Conservation (phyloP, 2,797 vertebrate species). For the Pseudochirops corinnae region DNA sequence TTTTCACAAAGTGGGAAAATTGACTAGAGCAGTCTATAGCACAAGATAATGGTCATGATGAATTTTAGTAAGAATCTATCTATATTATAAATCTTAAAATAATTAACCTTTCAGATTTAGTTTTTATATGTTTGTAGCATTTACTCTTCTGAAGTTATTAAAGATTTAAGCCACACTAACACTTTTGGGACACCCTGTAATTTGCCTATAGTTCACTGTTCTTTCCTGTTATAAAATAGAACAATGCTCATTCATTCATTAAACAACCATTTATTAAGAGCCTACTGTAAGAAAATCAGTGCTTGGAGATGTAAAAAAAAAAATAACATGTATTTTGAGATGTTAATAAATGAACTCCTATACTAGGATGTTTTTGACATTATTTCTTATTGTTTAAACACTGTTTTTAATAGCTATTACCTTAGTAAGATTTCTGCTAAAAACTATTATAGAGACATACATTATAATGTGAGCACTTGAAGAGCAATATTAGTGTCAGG, state of each 20-base stretch:
- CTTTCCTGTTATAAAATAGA: conserved; percentile 24
- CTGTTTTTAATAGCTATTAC: conserved; percentile 11
- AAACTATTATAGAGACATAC: background rate
- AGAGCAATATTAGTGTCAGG: background rate
- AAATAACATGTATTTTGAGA: background rate
- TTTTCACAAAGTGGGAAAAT: background rate
- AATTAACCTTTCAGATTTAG: background rate
- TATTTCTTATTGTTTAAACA: conserved; percentile 4
- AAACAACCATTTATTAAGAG: background rate
- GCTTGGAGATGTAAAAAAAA: background rate
- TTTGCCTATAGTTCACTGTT: conserved; percentile 1
- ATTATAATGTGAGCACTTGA: background rate
- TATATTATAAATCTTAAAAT: background rate
- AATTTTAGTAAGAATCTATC: background rate
- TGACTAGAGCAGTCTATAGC: background rate
- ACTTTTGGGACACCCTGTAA: background rate
- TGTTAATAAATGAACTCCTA: background rate
- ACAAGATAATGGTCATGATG: background rate
- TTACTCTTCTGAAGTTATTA: background rate
- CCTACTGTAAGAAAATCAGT: background rate
- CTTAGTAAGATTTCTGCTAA: conserved; percentile 40
- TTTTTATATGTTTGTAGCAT: background rate
- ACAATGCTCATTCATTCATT: background rate
- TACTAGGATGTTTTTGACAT: background rate
- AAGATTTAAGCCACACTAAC: background rate